Evolutionary conservation across 92 coral and sea anemone genomes (phyloP).

Genomic region (Epizoanthus fatuus): DNA sequence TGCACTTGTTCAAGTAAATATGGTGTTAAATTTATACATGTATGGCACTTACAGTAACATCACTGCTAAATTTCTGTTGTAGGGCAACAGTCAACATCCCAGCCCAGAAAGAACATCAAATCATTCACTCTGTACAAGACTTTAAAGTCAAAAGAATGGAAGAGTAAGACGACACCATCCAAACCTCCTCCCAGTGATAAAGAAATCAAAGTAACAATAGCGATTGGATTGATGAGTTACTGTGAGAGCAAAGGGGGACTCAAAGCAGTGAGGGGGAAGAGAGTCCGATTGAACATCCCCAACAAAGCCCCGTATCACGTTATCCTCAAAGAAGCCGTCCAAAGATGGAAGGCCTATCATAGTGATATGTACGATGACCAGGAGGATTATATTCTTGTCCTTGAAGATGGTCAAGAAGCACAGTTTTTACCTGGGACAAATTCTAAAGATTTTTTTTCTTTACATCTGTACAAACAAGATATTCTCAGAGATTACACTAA

Average conservation of each 20-base stretch:
- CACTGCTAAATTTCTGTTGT: conserved; percentile 24
- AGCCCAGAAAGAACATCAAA: conserved; percentile 31
- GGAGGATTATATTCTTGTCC: conserved; percentile 52
- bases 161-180: conserved; percentile 22
- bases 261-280: conserved; percentile 52
- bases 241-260: conserved; percentile 28
- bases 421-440: conserved; percentile 48
- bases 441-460: conserved; percentile 46
- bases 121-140: conserved; percentile 15
- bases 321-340: conserved; percentile 37
- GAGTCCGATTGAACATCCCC: conserved; percentile 37
- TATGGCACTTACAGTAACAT: conserved; percentile 22
- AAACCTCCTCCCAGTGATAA: conserved; percentile 21
- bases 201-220: conserved; percentile 41
- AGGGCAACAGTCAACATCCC: conserved; percentile 37
- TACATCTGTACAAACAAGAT: conserved; percentile 47
- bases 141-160: conserved; percentile 30
- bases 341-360: conserved; percentile 48
- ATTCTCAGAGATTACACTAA: conserved; percentile 48
- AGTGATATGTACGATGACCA: conserved; percentile 40
- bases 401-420: conserved; percentile 55
- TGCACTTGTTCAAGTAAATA: conserved; percentile 34
- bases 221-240: conserved; percentile 46
- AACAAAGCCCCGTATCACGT: conserved; percentile 45
- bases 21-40: conserved; percentile 11